Base-by-base conservation (phyloP, 2,888 invertebrate species). In the Smittia sp. region DNA sequence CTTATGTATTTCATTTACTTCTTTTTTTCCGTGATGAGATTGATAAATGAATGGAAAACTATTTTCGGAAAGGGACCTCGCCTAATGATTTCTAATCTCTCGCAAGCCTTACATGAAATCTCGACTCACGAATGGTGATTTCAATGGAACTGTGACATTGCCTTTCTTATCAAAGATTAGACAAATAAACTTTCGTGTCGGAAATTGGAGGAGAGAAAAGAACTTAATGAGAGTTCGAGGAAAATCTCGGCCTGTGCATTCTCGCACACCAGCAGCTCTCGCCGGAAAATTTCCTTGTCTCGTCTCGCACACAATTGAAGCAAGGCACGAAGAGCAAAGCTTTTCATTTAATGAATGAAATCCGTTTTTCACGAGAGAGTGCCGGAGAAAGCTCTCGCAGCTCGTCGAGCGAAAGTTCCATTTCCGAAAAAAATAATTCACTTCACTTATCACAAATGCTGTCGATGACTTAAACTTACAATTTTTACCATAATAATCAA, bases 301-400 rank as follows among this genome's bases (percentile, higher is more conserved):
- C 9, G 32, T 32, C 4, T 32, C 9, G 32, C 32, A 32, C 32
- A 32, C 32, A 32, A 3, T 32, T 32, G 9, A 32, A 32, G 32
- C 4, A 9, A 32, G 9, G 9, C 4, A 22, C 58, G n/a, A 58
- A 58, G 22, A 58, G 58, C 1, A 13, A 58, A 58, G 58, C 18
- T 58, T 58, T 46, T 46, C 46, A 6, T 46, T 58, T 58, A 22
- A 58, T 58, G 58, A 58, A 58, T 58, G 58, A 58, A 58, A 58
- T 20, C n/a, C 22, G 22, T 58, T 20, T 58, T 22, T 3, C 15
- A n/a, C 6, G 46, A 13, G 58, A 58, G 58, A 58, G 18, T 22
- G 18, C 7, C 22, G 9, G 18, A 58, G 58, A 58, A 58, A 58
- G 58, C 58, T 58, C 58, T 58, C 58, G 3, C 18, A 4, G 22